A percentile compares a stretch with the other conserved stretches of the same genome.
These are phyloP conservation scores for Theristicus caerulescens DNA, from an alignment of 2,113 vertebrate species.

Conservation along the genomic window DNA sequence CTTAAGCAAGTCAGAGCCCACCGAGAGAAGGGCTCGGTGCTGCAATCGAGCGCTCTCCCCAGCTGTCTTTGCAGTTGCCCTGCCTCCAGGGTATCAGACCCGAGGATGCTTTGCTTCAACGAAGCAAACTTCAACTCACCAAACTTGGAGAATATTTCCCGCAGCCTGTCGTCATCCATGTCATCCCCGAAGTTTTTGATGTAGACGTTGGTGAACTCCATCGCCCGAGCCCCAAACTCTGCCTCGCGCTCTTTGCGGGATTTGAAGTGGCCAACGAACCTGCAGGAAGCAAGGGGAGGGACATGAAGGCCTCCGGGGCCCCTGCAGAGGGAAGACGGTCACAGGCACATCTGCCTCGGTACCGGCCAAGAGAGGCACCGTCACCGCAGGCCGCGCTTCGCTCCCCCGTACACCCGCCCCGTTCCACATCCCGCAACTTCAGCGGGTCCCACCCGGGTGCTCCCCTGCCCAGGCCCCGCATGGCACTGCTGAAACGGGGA, in stretches of 20 bases:
- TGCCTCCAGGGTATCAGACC: background rate
- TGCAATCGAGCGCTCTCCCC: background rate
- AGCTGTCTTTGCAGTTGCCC: background rate
- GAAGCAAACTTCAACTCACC: constrained; percentile 76
- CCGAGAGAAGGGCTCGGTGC: rapidly evolving
- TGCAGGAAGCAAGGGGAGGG: constrained; percentile 37
- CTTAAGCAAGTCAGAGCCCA: background rate
- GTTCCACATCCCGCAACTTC: background rate
- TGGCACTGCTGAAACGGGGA: background rate
- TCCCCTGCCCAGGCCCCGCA: background rate
- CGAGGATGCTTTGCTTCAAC: rapidly evolving
- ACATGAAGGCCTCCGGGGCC: background rate
- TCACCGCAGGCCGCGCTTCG: background rate
- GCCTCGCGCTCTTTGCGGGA: constrained; percentile 91
- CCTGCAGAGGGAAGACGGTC: background rate
- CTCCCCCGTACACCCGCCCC: background rate
- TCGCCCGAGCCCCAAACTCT: constrained; percentile 83
- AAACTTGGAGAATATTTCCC: constrained; percentile 85
- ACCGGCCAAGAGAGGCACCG: background rate
- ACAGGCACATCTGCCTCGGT: background rate
- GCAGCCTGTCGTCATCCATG: constrained; percentile 81
- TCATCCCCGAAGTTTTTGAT: constrained; percentile 93
- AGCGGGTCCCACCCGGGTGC: rapidly evolving
- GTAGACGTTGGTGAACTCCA: constrained; percentile 95
- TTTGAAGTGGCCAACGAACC: constrained; percentile 96